Evolutionary conservation across 2,888 invertebrate genomes (phyloP).

Genomic region (Drosophila percnosoma): DNA sequence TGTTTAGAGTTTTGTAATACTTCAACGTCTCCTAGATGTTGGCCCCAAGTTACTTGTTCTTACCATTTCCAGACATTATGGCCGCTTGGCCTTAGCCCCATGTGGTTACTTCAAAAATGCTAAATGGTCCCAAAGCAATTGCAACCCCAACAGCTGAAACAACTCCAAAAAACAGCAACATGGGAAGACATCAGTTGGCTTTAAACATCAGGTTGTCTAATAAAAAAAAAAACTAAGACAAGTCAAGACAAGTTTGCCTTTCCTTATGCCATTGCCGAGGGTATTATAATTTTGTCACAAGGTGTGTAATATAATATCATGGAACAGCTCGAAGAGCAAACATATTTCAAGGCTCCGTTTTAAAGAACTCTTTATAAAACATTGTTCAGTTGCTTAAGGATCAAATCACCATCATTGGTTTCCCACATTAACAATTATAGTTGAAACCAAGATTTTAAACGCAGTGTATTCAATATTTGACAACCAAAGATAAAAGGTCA

Average conservation of each 20-base stretch:
- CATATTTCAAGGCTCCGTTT: neutral
- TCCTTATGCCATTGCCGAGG: neutral
- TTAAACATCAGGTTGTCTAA: constrained; percentile 49
- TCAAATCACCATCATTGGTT: neutral
- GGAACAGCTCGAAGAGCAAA: neutral
- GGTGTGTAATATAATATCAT: neutral
- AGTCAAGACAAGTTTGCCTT: constrained; percentile 29
- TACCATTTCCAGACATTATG: constrained; percentile 52
- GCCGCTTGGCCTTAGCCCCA: constrained; percentile 71
- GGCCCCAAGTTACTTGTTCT: constrained; percentile 53
- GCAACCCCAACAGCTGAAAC: constrained; percentile 62
- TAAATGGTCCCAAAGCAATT: constrained; percentile 81
- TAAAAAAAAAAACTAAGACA: constrained; percentile 32
- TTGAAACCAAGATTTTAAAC: no score
- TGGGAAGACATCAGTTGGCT: constrained; percentile 42
- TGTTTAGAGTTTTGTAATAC: constrained; percentile 75
- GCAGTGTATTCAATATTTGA: neutral
- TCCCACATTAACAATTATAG: no score
- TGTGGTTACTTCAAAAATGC: constrained; percentile 81
- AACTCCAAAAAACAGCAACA: constrained; percentile 31
- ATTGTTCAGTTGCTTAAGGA: neutral
- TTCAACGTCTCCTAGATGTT: constrained; percentile 47
- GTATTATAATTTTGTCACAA: neutral
- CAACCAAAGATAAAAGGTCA: neutral
- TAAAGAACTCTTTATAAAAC: no score